Evolutionary conservation across 1,140 invertebrate species (phyloP).

Genomic region (Tetramorium alpestre): DNA sequence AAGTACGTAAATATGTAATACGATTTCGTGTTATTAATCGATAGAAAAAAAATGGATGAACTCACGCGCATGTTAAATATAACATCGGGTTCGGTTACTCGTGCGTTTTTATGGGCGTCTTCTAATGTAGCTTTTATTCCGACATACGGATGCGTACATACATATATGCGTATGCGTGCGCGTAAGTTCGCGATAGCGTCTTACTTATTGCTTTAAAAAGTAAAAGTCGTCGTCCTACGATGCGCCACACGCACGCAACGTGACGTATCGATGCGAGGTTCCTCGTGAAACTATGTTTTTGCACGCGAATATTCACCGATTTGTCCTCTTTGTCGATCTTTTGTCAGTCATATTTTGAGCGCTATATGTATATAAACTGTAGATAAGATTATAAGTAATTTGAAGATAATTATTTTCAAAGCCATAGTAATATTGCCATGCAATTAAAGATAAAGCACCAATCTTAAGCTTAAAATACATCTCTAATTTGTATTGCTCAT

Average conservation of each 20-base stretch:
- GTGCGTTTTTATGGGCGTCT: constrained; percentile 49
- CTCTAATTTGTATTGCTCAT: not conserved
- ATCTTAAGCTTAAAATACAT: constrained; percentile 12
- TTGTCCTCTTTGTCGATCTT: not conserved
- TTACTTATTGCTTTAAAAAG: constrained; percentile 78
- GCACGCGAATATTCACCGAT: not conserved
- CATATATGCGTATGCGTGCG: constrained; percentile 27
- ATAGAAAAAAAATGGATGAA: constrained; percentile 1
- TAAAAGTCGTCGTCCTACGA: constrained; percentile 74
- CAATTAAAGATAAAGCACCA: not conserved
- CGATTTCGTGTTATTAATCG: constrained; percentile 38
- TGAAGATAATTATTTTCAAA: constrained; percentile 6
- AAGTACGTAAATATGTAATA: not conserved
- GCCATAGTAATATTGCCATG: not conserved
- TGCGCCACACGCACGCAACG: constrained; percentile 28
- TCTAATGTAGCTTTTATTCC: constrained; percentile 1
- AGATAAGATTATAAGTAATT: not conserved
- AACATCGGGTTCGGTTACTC: not conserved
- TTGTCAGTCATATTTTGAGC: not conserved
- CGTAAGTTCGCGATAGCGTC: constrained; percentile 49
- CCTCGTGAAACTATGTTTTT: constrained; percentile 16
- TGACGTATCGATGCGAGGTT: constrained; percentile 21
- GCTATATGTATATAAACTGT: not conserved
- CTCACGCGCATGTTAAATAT: constrained; percentile 16
- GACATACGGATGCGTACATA: not conserved